A percentile compares a stretch with the other conserved stretches of the same genome.
Evolutionary conservation across 2,888 invertebrate species (phyloP).

Genomic region (Drosophila setosimentum): DNA sequence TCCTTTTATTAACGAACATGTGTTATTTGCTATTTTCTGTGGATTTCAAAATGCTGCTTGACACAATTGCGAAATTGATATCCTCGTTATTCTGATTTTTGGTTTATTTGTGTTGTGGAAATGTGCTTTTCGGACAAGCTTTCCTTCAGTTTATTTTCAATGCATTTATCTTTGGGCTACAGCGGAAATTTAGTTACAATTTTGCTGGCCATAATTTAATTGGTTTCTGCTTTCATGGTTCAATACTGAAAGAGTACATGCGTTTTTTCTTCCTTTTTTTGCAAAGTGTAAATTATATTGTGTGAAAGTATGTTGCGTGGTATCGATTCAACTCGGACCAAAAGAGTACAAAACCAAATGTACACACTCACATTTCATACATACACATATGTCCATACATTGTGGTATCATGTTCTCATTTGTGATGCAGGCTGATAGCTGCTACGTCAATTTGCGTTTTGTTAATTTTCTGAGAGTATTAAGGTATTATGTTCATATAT

Average conservation of each 20-base stretch:
- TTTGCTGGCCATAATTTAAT: slow-evolving; percentile 8
- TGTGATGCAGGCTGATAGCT: not conserved
- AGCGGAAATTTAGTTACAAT: slow-evolving; percentile 57
- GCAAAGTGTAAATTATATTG: not conserved
- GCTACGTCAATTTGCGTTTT: too few species aligned
- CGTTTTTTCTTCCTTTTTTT: not conserved
- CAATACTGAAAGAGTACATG: not conserved
- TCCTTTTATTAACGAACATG: not conserved
- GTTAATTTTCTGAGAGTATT: not conserved
- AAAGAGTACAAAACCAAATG: too few species aligned
- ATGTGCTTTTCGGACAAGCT: slow-evolving; percentile 28
- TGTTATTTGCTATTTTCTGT: slow-evolving; percentile 2
- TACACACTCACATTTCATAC: not conserved
- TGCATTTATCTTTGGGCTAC: slow-evolving; percentile 42
- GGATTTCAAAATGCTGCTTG: slow-evolving; percentile 12
- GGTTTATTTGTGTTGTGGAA: slow-evolving; percentile 20
- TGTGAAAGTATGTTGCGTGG: not conserved
- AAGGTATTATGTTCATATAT: not conserved
- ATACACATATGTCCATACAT: too few species aligned
- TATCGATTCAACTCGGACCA: not conserved
- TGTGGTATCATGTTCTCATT: not conserved
- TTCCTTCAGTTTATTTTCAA: slow-evolving; percentile 15
- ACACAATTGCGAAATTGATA: slow-evolving; percentile 2
- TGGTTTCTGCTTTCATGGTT: slow-evolving; percentile 11
- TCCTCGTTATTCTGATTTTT: not conserved